A percentile compares a stretch with the other conserved stretches of the same genome.
phyloP scores from a whole-genome alignment of 2,888 invertebrate species.

The Psylliodes chrysocephalus region DNA sequence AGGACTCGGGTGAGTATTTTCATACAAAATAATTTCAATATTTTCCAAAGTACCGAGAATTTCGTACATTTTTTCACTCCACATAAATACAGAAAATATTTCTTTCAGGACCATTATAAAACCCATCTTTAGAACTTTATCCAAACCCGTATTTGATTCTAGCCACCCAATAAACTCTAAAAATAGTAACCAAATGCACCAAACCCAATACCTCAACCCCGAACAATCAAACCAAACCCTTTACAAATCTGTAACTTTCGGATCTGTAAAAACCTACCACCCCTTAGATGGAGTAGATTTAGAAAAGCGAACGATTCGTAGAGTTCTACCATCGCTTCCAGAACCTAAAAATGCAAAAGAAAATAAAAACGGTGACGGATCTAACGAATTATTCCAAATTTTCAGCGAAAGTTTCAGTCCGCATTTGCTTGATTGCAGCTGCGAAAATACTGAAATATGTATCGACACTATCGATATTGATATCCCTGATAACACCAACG shows the following conservation, averaged over 20 bases:
- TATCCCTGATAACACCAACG: neutral
- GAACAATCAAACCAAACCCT: neutral
- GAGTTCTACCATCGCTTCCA: constrained; percentile 33
- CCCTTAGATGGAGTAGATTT: constrained; percentile 20
- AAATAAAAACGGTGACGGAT: constrained; percentile 29
- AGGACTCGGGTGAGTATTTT: constrained; percentile 68
- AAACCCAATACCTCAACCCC: neutral
- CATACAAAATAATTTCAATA: neutral
- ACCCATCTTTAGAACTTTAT: neutral
- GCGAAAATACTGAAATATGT: constrained; percentile 31
- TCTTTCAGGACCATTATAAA: neutral
- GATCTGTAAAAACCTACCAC: constrained; percentile 28
- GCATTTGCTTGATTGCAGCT: constrained; percentile 44
- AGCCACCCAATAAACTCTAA: neutral
- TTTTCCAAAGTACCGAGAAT: neutral
- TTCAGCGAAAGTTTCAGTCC: constrained; percentile 22
- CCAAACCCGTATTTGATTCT: neutral
- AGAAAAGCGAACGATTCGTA: constrained; percentile 2
- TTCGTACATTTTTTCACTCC: neutral
- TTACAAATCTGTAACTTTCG: constrained; percentile 30
- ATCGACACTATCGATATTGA: neutral
- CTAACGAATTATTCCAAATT: constrained; percentile 31
- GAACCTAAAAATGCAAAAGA: constrained; percentile 8
- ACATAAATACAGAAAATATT: constrained; percentile 2
- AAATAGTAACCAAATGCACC: neutral